Evolutionary conservation across 2,113 vertebrate genomes (phyloP).

Genomic region (Dascyllus trimaculatus): DNA sequence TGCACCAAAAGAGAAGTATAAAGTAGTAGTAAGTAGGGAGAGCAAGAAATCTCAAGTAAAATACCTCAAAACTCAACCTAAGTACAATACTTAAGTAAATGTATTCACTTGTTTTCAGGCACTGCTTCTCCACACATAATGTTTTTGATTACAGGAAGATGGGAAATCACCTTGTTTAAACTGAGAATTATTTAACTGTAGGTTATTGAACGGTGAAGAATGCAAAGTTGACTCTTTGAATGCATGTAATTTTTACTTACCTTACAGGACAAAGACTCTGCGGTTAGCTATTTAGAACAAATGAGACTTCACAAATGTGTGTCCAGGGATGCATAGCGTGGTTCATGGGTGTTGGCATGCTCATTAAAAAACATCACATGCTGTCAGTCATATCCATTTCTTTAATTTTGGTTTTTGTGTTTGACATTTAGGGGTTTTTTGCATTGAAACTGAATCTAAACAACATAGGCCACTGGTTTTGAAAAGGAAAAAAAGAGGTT

Average conservation of each 20-base stretch:
- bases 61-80: too few species aligned
- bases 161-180: too few species aligned
- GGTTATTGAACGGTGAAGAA: too few species aligned
- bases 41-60: too few species aligned
- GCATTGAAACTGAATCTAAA: conserved; percentile 68
- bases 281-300: neutral
- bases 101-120: too few species aligned
- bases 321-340: neutral
- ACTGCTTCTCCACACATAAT: too few species aligned
- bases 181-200: too few species aligned
- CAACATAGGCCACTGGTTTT: conserved; percentile 59
- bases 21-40: too few species aligned
- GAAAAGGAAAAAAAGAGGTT: conserved; percentile 37
- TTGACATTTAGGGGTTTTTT: conserved; percentile 67
- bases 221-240: neutral
- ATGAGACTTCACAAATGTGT: neutral
- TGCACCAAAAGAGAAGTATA: too few species aligned
- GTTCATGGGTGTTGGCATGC: neutral
- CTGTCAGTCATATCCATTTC: conserved; percentile 58
- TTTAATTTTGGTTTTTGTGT: conserved; percentile 79
- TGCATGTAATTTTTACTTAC: conserved; percentile 11
- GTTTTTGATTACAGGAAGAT: too few species aligned
- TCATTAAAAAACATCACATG: conserved; percentile 11
- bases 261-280: neutral
- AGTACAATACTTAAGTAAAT: too few species aligned